A percentile compares a stretch with the other conserved stretches of the same genome.
phyloP scores from a whole-genome alignment of 2,113 vertebrate species.

The Catharus minimus region DNA sequence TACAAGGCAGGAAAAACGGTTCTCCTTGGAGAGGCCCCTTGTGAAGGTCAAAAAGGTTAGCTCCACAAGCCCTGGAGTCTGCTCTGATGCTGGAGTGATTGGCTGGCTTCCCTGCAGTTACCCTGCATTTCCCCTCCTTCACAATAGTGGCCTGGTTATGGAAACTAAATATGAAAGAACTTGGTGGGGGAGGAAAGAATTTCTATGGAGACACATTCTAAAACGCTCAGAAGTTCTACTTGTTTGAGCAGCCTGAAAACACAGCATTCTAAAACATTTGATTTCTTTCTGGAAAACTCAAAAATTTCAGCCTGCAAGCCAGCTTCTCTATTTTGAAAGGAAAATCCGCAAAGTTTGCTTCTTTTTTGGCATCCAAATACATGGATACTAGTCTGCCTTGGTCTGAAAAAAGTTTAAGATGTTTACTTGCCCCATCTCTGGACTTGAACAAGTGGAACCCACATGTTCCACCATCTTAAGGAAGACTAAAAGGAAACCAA shows the following conservation, averaged over 20 bases:
- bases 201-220: conserved; percentile 33
- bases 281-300: conserved; percentile 39
- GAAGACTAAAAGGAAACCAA: neutral
- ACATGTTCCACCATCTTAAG: neutral
- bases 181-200: conserved; percentile 56
- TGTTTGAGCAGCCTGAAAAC: conserved; percentile 37
- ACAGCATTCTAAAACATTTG: neutral
- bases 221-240: conserved; percentile 36
- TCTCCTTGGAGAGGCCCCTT: conserved; percentile 78
- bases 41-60: conserved; percentile 77
- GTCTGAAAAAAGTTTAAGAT: neutral
- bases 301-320: neutral
- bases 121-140: conserved; percentile 76
- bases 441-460: conserved; percentile 1
- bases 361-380: neutral
- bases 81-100: conserved; percentile 73
- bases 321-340: neutral
- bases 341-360: neutral
- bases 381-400: neutral
- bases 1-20: conserved; percentile 80
- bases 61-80: conserved; percentile 53
- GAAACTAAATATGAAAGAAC: conserved; percentile 84
- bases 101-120: conserved; percentile 77
- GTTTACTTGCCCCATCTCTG: neutral
- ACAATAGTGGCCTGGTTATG: conserved; percentile 70